Conservation (phyloP, 2,888 invertebrate genomes). For the Chrysodeixis includens region DNA sequence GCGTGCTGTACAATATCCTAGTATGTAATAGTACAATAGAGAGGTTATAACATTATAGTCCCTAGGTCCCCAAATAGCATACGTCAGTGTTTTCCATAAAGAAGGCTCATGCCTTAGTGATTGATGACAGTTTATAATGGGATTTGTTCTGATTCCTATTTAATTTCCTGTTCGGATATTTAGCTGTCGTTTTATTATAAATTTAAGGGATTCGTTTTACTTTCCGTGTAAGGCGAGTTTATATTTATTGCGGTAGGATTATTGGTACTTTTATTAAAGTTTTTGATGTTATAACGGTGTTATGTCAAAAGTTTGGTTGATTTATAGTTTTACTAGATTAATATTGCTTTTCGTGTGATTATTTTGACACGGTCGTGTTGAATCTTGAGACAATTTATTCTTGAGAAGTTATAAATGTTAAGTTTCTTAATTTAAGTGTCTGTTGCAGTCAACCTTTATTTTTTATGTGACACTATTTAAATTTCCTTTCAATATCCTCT, state of each 20-base stretch:
- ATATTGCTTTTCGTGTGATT: neutral
- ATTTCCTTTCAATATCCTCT: too few species aligned
- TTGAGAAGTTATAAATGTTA: too few species aligned
- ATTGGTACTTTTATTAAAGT: constrained; percentile 17
- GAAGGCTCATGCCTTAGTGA: constrained; percentile 67
- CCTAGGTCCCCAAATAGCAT: constrained; percentile 9
- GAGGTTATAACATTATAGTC: neutral
- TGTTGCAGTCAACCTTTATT: too few species aligned
- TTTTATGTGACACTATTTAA: too few species aligned
- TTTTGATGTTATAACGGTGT: neutral
- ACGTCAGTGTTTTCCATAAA: constrained; percentile 60
- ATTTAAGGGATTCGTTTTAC: constrained; percentile 56
- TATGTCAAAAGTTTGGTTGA: neutral
- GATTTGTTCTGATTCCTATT: constrained; percentile 80
- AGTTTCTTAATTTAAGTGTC: too few species aligned
- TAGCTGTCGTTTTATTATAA: constrained; percentile 76
- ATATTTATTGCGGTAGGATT: constrained; percentile 31
- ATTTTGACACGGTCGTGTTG: neutral
- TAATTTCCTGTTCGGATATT: constrained; percentile 84
- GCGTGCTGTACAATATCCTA: too few species aligned
- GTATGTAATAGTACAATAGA: too few species aligned
- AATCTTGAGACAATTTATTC: too few species aligned
- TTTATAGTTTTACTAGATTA: neutral
- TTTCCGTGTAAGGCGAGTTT: constrained; percentile 33
- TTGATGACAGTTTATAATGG: constrained; percentile 83